phyloP scores from a whole-genome alignment of 2,888 invertebrate genomes.

The Dynastes grantii region DNA sequence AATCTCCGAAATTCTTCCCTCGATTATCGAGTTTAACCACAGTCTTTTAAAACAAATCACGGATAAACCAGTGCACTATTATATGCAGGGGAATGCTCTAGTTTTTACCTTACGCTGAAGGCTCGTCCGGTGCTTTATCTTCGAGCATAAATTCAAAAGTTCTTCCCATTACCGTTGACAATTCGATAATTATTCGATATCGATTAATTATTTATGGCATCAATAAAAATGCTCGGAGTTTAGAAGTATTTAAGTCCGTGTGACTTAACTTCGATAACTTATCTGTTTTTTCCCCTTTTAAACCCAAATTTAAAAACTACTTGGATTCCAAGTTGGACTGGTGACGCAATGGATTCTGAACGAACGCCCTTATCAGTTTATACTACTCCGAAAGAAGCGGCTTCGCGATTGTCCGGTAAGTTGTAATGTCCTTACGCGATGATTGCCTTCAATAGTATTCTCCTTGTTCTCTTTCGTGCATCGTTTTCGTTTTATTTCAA shows the following conservation, averaged over 20 bases:
- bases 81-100: conserved; percentile 31
- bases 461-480: conserved; percentile 34
- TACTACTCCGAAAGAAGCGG: conserved; percentile 59
- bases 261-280: conserved; percentile 60
- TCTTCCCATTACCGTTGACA: conserved; percentile 53
- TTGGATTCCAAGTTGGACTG: conserved; percentile 66
- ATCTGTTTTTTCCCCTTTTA: too few species aligned
- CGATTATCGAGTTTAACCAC: conserved; percentile 40
- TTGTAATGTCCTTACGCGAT: conserved; percentile 59
- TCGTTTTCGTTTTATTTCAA: conserved; percentile 42
- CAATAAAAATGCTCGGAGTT: conserved; percentile 50
- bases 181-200: conserved; percentile 52
- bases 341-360: conserved; percentile 64
- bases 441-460: conserved; percentile 50
- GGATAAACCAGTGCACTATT: conserved; percentile 34
- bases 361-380: conserved; percentile 59
- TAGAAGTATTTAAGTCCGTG: conserved; percentile 50
- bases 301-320: conserved; percentile 67
- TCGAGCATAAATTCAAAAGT: conserved; percentile 38
- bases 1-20: conserved; percentile 39
- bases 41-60: conserved; percentile 34
- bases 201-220: conserved; percentile 52
- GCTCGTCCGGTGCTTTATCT: conserved; percentile 19
- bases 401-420: conserved; percentile 58
- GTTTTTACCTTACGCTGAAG: conserved; percentile 6